Evolutionary conservation across 2,113 vertebrate genomes (phyloP).

Genomic region (Paraplagusia blochii): DNA sequence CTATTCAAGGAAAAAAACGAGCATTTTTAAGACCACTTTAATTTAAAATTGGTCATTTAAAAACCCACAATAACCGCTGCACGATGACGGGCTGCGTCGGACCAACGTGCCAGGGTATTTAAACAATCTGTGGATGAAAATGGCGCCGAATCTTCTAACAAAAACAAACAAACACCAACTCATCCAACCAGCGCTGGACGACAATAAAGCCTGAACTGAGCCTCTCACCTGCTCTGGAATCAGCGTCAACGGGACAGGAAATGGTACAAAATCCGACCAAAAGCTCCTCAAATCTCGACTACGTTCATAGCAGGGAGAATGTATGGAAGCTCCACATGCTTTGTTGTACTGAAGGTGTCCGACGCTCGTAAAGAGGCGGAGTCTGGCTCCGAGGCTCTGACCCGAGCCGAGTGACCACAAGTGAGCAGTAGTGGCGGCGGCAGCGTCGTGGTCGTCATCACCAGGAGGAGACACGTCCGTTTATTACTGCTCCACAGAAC

Average conservation of each 20-base stretch:
- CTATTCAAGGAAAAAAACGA: too few relatives aligned
- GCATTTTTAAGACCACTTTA: neutral
- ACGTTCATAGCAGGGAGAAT: constrained; percentile 46
- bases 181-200: neutral
- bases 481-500: neutral
- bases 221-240: constrained; percentile 71
- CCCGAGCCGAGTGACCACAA: constrained; percentile 15
- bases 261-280: constrained; percentile 26
- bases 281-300: constrained; percentile 29
- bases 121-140: constrained; percentile 70
- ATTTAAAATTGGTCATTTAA: neutral
- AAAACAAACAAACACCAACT: constrained; percentile 64
- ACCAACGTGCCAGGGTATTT: constrained; percentile 58
- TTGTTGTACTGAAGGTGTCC: constrained; percentile 70
- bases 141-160: constrained; percentile 71
- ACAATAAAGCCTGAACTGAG: neutral
- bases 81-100: constrained; percentile 1
- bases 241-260: constrained; percentile 46
- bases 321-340: constrained; percentile 64
- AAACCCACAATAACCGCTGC: neutral
- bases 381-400: constrained; percentile 30
- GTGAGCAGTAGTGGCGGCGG: neutral
- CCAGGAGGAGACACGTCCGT: neutral
- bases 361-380: constrained; percentile 75
- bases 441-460: neutral